Base-by-base conservation (phyloP, 2,888 invertebrate genomes). In the Chymomyza procnemis region DNA sequence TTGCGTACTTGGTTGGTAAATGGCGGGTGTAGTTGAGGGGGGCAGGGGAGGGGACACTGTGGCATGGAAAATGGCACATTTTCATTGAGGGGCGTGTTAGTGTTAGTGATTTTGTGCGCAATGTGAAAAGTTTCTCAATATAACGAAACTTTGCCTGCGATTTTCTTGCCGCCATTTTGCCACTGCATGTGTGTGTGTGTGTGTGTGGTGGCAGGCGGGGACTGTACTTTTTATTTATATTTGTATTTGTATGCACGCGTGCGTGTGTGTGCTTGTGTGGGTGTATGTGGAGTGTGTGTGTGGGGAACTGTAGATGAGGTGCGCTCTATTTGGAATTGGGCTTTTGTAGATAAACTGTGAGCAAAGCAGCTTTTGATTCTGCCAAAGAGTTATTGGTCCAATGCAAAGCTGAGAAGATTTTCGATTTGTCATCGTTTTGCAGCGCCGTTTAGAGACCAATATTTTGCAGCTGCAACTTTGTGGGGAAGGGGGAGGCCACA, bases 61-160 rank as follows among this genome's bases (percentile, higher is more conserved):
- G 34, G 30, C 34, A 21, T 4, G 52, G n/a, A 52, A 52, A 52
- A 55, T 22, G 55, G 34, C 34, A 41, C 34, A 12, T 41, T 41
- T 41, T 41, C 50, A 16, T 50, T 56, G 26, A 58, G 70, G 69
- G 77, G 80, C 67, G 84, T 69, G 70, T 84, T 75, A 73, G 84
- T 69, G 70, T 84, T 75, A 73, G 84, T 74, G 77, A 80, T 80
- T 82, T 82, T 22, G 63, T 68, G 67, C 69, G 81, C 75, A 80
- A 79, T 87, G 86, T 68, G 74, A 79, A 88, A 88, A 88, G 75
- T 89, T 88, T 88, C 69, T 79, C 79, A 87, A 84, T 87, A 80
- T 80, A 68, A 73, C 34, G 66, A 80, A 87, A 80, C 69, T 87
- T 87, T 63, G 70, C 61, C 78, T 79, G 78, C 75, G 86, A 81